Evolutionary conservation across 37 sponge, comb jelly and placozoan species (phyloP), one percentile per base, ranked within the genome.

Genomic region (Petrosia ficiformis): DNA sequence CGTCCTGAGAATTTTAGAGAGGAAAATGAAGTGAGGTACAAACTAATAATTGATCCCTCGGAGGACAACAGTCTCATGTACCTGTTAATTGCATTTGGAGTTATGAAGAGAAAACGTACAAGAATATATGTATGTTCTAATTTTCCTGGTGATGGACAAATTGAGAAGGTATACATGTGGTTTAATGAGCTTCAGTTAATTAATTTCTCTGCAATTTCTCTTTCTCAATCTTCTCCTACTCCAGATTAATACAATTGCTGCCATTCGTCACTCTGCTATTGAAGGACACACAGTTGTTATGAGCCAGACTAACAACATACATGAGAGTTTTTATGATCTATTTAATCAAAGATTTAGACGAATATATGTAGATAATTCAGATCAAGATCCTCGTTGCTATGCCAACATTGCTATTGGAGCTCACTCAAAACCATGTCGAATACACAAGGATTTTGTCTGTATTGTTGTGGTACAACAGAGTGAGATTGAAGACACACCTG

Each of bases 311-410:
- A 87, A 89, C 57, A 87, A 86, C 65, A 89, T 94, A 22, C 86
- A 89, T 57, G 94, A 89, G 75, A 94, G 94, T 73, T 89, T 94
- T 48, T 94, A 94, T 59, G 94, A 93, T 43, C 80, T 93, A 34
- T 88, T 93, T 78, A 93, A 93, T 40, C 94, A 89, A 72, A 68
- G 81, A 16, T 93, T 93, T 52, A 76, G 83, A 21, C 42, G 86
- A 8, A 88, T 83, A 14, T n/a, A n/a, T n/a, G n/a, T n/a, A 8
- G 89, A 82, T 73, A 84, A 86, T 29, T 70, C 82, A 26, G 59
- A 84, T 21, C 43, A 78, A 10, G 82, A 80, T 35, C 70, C 88
- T 39, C 72, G 87, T 3, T 86, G 74, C 57, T 93, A 84, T 82
- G 82, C 94, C 31, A 93, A 89, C 61, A 89, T 93, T 71, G 94